Evolutionary conservation across 2,888 invertebrate species (phyloP).

Genomic region (Drosophila koepferae): DNA sequence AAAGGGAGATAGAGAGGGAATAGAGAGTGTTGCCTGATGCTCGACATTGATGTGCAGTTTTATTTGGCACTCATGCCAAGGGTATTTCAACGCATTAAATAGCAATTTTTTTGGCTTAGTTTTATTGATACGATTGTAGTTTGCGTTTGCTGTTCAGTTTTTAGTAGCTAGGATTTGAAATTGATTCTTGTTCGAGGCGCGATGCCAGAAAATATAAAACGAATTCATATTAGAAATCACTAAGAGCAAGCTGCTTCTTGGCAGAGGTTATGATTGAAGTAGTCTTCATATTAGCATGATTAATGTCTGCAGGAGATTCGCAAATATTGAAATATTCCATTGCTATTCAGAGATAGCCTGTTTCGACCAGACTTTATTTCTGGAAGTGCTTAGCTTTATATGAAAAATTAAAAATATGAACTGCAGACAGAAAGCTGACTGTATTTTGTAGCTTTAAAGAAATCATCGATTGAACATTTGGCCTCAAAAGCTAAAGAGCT

Average conservation of each 20-base stretch:
- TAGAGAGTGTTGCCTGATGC: constrained; percentile 16
- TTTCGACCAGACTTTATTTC: no score
- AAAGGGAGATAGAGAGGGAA: no score
- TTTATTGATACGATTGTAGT: constrained; percentile 56
- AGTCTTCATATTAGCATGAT: not conserved
- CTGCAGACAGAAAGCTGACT: no score
- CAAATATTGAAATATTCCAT: not conserved
- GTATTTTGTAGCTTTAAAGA: not conserved
- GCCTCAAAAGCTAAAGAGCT: no score
- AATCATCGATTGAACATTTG: no score
- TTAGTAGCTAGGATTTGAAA: constrained; percentile 37
- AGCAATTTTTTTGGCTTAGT: constrained; percentile 70
- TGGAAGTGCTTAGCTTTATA: no score
- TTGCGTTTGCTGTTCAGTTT: constrained; percentile 29
- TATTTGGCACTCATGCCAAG: constrained; percentile 8
- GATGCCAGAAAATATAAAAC: not conserved
- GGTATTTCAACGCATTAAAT: constrained; percentile 61
- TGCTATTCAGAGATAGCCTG: no score
- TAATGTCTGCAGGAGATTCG: not conserved
- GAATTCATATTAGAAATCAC: not conserved
- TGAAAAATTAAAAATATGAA: no score
- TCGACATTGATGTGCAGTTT: constrained; percentile 35
- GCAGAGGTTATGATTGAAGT: not conserved
- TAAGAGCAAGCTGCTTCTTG: not conserved
- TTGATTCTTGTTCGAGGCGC: constrained; percentile 19